Evolutionary conservation across 2,888 invertebrate genomes (phyloP), one percentile per base, ranked within the genome.

Genomic region (Plebejus melissa): DNA sequence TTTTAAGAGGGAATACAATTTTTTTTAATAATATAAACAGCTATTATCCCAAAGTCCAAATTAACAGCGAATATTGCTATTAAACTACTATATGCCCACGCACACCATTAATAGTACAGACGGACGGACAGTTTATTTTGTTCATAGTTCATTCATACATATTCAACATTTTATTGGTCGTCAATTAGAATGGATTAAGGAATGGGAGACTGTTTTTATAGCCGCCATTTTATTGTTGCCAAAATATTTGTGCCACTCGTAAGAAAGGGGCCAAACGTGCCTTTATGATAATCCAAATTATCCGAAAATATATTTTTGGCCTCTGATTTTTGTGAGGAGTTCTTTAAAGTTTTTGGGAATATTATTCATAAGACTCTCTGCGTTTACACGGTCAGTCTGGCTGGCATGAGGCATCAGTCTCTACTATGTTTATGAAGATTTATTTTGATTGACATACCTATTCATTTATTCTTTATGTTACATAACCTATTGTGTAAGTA

Each of bases 151-250:
- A 28, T 60, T 28, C 60, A 60, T 60, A 60, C 28, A 60, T 28
- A 60, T 60, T 60, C 28, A 60, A 28, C 28, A 60, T 22, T 60
- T 60, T 60, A 60, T 60, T 22, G 60, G 60, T 60, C 60, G 60
- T 60, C 60, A 60, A 60, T 60, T 60, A 60, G 60, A 60, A 60
- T 22, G 22, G 60, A 60, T 28, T 28, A 60, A 60, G 22, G 60
- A 28, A 60, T 60, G 28, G 60, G 22, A 28, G 60, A 60, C 60
- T 28, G 28, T 28, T 60, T 28, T 28, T 28, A 28, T 60, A 11
- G 28, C 28, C 4, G 28, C 22, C 60, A 60, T 60, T 60, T 11
- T 11, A 22, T n/a, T 58, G 60, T 60, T 60, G 60, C 60, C 60
- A 28, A 60, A 60, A 60, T 60, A 60, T 60, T 28, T 60, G 11